Evolutionary conservation across 2,797 vertebrate genomes (phyloP).

Genomic region (Channa striata): DNA sequence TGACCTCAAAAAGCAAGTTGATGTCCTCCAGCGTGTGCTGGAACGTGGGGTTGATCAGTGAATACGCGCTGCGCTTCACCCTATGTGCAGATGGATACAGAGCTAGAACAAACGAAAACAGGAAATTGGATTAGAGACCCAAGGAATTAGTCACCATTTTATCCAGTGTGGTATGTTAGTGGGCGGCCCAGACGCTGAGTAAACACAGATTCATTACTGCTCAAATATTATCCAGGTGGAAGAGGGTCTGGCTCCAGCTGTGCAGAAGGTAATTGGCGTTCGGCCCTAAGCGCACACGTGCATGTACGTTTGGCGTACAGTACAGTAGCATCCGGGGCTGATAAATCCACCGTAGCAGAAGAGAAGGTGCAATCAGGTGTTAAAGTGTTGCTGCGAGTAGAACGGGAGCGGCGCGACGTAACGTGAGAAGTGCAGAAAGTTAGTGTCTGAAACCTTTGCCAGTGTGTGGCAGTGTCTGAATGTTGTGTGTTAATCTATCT

Average conservation of each 20-base stretch:
- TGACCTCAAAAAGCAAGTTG: constrained; percentile 93
- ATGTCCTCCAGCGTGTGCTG: constrained; percentile 89
- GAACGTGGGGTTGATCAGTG: constrained; percentile 88
- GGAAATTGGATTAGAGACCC: constrained; percentile 58
- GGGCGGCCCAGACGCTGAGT: constrained; percentile 46
- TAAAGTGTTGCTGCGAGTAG: constrained; percentile 43
- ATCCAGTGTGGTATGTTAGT: not conserved
- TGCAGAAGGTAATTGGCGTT: constrained; percentile 50
- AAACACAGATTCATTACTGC: constrained; percentile 67
- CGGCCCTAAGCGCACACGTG: constrained; percentile 36
- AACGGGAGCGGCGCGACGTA: too few species aligned
- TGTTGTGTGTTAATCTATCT: too few species aligned
- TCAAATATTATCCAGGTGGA: constrained; percentile 58
- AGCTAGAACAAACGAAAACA: constrained; percentile 74
- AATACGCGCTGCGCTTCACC: constrained; percentile 86
- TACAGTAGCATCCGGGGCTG: constrained; percentile 30
- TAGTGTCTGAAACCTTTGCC: too few species aligned
- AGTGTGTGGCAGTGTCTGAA: too few species aligned
- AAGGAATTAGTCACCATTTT: constrained; percentile 22
- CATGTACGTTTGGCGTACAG: constrained; percentile 12
- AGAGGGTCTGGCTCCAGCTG: constrained; percentile 42
- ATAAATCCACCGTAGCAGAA: constrained; percentile 4
- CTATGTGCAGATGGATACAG: constrained; percentile 90
- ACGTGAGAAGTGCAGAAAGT: constrained; percentile 28
- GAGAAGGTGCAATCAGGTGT: constrained; percentile 41